A percentile compares a stretch with the other conserved stretches of the same genome.
Evolutionary conservation across 1,140 invertebrate genomes (phyloP).

Genomic region (Heliconius congener): DNA sequence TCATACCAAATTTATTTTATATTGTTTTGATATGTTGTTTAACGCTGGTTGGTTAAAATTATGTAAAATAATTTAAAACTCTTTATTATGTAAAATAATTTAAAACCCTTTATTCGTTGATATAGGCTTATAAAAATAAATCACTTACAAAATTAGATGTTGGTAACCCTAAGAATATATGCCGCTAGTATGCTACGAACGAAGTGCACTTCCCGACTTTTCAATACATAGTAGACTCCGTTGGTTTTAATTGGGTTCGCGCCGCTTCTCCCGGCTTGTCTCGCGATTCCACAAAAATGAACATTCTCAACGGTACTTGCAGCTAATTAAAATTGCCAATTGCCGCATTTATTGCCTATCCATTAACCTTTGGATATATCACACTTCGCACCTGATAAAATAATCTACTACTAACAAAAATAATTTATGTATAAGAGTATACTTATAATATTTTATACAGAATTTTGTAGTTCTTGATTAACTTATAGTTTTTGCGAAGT

Average conservation of each 20-base stretch:
- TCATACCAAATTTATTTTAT: too few species aligned
- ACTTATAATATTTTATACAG: background rate
- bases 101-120: background rate
- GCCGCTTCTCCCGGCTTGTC: slow-evolving; percentile 56
- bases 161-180: slow-evolving; percentile 44
- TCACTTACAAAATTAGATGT: background rate
- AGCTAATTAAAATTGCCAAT: slow-evolving; percentile 68
- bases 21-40: too few species aligned
- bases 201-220: slow-evolving; percentile 51
- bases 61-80: background rate
- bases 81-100: background rate
- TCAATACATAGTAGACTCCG: slow-evolving; percentile 56
- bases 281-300: slow-evolving; percentile 62
- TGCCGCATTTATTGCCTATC: slow-evolving; percentile 41
- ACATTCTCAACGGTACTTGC: slow-evolving; percentile 56
- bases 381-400: background rate
- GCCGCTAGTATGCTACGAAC: slow-evolving; percentile 35
- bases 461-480: background rate
- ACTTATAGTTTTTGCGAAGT: too few species aligned
- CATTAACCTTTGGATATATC: slow-evolving; percentile 22
- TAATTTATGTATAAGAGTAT: background rate
- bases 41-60: background rate
- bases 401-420: background rate
- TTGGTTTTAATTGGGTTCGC: slow-evolving; percentile 69
- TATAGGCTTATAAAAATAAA: too few species aligned